These are phyloP conservation scores for Drosophila melanogaster DNA, from an alignment of 1,140 invertebrate species.

Conservation along the genomic window Release_6_plus_ISO1_MT NT_037436.4:12393001-12393500, in stretches of 20 bases:
- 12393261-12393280: conserved; percentile 78
- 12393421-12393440: conserved; percentile 58
- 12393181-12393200: conserved; percentile 18
- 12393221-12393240: conserved; percentile 33
- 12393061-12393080: conserved; percentile 16
- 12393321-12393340: conserved; percentile 16
- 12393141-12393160: conserved; percentile 61
- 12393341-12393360: conserved; percentile 6
- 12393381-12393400: conserved; percentile 83
- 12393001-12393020: conserved; percentile 40
- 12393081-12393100: not conserved
- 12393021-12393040: conserved; percentile 49
- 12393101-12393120: conserved; percentile 22
- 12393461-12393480: conserved; percentile 54
- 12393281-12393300: conserved; percentile 78
- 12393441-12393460: conserved; percentile 44
- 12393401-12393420: conserved; percentile 68
- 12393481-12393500: conserved; percentile 44
- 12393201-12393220: not conserved
- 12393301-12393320: conserved; percentile 75
- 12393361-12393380: conserved; percentile 65
- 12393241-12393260: conserved; percentile 62
- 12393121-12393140: conserved; percentile 32
- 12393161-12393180: conserved; percentile 59
- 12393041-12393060: conserved; percentile 27